Conservation (phyloP, 2,113 vertebrate genomes). For the Phyllostomus hastatus region DNA sequence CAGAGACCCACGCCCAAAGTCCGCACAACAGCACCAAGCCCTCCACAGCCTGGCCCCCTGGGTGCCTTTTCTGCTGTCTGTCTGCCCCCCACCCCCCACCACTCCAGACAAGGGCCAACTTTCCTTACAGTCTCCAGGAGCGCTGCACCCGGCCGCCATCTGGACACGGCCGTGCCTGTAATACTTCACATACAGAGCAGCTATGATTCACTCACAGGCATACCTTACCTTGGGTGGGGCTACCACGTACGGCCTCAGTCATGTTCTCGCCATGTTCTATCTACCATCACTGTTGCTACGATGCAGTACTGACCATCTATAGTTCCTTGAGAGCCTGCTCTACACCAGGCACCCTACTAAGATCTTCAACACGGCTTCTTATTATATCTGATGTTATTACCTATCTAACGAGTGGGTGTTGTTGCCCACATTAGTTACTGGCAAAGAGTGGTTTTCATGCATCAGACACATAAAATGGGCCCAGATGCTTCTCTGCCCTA, state of each 20-base stretch:
- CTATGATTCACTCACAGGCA: neutral
- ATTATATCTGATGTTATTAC: neutral
- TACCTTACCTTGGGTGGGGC: neutral
- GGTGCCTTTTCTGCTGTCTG: neutral
- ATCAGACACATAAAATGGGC: neutral
- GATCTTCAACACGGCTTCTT: neutral
- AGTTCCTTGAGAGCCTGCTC: neutral
- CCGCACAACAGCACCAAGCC: neutral
- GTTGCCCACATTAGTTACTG: neutral
- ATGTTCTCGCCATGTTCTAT: neutral
- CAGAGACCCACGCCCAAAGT: neutral
- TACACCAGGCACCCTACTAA: neutral
- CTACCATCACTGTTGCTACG: neutral
- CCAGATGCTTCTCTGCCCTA: neutral
- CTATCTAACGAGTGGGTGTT: neutral
- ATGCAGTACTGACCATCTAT: neutral
- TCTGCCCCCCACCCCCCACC: neutral
- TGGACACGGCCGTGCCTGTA: neutral
- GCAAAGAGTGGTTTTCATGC: neutral
- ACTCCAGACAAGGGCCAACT: neutral
- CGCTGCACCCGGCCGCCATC: neutral
- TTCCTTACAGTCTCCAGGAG: neutral
- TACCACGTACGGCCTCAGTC: neutral
- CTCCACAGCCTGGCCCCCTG: neutral
- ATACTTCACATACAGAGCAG: neutral